Base-by-base conservation (phyloP, 2,888 invertebrate species). In the Ditylenchus weischeri region DNA sequence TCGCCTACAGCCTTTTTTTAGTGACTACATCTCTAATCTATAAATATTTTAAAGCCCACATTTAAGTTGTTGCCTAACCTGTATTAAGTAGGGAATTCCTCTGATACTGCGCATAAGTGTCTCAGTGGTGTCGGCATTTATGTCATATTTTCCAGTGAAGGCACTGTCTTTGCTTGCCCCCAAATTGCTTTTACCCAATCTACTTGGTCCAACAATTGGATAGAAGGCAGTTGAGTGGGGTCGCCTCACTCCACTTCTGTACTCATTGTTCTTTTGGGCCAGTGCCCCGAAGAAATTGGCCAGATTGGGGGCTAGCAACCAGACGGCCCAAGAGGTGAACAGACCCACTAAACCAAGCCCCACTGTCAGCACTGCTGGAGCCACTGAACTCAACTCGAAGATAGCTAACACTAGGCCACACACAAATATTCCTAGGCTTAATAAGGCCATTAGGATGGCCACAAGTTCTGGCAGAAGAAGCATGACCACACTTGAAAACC, bases 11-110 rank as follows among this genome's bases (percentile, higher is more conserved):
- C n/a, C n/a, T 29, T 29, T 29, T 2, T 29, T 29, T 29, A 29
- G 29, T 29, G 29, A 29, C 29, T 29, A 29, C 29, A 29, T 4
- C 2, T 29, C 29, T 29, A 29, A 29, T 29, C 29, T 29, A 29
- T 2, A 29, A 29, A 29, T 29, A 29, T 29, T 29, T 29, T 29
- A 29, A 5, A 29, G 29, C 29, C 29, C 2, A 4, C 29, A 29
- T 29, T 29, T 29, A 4, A 29, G 29, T 29, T 29, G 29, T 29
- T 29, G 29, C 5, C 29, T 49, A 23, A 79, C 79, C 72, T 80
- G 80, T 59, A 80, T 80, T 15, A 80, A 70, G 68, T 74, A 80
- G 10, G 80, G 79, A 21, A 80, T 80, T 11, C 80, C 80, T 54
- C 78, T 54, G 5, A 80, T 80, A 58, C 76, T 78, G 57, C 76